A percentile compares a stretch with the other conserved stretches of the same genome.
These are phyloP conservation scores for Drosophila bipectinata DNA, from an alignment of 1,140 invertebrate genomes.

Conservation along the genomic window DNA sequence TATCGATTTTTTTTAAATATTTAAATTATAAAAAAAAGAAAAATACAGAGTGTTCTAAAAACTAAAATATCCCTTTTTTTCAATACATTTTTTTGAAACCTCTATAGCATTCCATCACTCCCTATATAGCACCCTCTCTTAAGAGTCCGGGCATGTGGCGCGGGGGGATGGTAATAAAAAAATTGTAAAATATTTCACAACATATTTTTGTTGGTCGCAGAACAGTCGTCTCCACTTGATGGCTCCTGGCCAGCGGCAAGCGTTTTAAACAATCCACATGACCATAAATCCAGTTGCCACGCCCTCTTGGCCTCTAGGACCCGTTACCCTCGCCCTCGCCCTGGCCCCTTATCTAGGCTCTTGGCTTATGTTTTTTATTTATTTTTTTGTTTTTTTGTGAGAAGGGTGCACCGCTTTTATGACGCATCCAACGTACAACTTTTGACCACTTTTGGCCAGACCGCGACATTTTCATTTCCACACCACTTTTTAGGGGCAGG, in stretches of 20 bases:
- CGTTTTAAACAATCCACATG: constrained; percentile 74
- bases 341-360: constrained; percentile 9
- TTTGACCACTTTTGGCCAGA: constrained; percentile 73
- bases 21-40: too few species aligned
- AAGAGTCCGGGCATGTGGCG: too few species aligned
- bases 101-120: constrained; percentile 7
- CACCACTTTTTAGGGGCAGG: constrained; percentile 23
- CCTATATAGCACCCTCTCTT: neutral
- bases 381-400: constrained; percentile 3
- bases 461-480: constrained; percentile 81
- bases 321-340: constrained; percentile 2
- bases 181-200: constrained; percentile 77
- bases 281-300: constrained; percentile 64
- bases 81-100: too few species aligned
- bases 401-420: constrained; percentile 52
- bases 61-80: too few species aligned
- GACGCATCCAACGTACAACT: constrained; percentile 68
- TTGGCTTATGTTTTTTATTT: constrained; percentile 19
- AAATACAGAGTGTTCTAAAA: too few species aligned
- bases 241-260: constrained; percentile 27
- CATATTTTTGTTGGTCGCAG: constrained; percentile 69
- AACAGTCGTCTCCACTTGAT: constrained; percentile 60
- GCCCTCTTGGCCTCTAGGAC: neutral
- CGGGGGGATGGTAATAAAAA: constrained; percentile 46
- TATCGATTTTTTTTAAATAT: constrained; percentile 1